Conservation (phyloP, 2,113 vertebrate species). For the Ameiurus melas region DNA sequence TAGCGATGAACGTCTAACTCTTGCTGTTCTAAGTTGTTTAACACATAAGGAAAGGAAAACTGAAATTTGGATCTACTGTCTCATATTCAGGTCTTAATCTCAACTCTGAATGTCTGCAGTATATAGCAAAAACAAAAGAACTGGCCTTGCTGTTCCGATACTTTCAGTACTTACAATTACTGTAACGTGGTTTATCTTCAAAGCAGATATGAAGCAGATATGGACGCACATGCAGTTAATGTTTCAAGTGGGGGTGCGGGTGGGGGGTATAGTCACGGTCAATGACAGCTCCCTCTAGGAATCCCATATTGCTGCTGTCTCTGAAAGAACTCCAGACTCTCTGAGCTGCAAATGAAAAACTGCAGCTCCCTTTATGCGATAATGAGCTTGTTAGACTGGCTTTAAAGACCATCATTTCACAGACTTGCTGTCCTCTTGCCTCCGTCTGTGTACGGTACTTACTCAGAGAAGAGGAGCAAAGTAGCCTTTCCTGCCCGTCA, state of each 20-base stretch:
- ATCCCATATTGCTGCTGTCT: background rate
- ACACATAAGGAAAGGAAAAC: too few species aligned
- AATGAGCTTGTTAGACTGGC: slow-evolving; percentile 54
- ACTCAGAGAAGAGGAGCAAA: slow-evolving; percentile 27
- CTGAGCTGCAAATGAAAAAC: slow-evolving; percentile 26
- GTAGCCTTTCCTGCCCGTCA: slow-evolving; percentile 31
- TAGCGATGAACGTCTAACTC: too few species aligned
- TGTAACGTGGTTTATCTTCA: background rate
- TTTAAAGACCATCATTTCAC: slow-evolving; percentile 44
- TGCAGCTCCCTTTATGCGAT: slow-evolving; percentile 37
- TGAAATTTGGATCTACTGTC: too few species aligned
- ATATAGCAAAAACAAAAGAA: too few species aligned
- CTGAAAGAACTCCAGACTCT: background rate
- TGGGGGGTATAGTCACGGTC: too few species aligned
- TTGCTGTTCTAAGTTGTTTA: too few species aligned
- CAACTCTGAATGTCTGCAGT: too few species aligned
- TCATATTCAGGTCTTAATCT: too few species aligned
- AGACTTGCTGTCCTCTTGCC: slow-evolving; percentile 38
- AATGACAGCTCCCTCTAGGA: slow-evolving; percentile 31
- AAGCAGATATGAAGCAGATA: background rate
- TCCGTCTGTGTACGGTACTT: slow-evolving; percentile 46
- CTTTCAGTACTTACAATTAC: background rate
- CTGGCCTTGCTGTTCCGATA: too few species aligned
- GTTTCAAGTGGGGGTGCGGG: too few species aligned
- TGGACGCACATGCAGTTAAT: background rate